These are phyloP conservation scores for Cebuella pygmaea DNA, from an alignment of 2,797 vertebrate genomes.

Conservation along the genomic window DNA sequence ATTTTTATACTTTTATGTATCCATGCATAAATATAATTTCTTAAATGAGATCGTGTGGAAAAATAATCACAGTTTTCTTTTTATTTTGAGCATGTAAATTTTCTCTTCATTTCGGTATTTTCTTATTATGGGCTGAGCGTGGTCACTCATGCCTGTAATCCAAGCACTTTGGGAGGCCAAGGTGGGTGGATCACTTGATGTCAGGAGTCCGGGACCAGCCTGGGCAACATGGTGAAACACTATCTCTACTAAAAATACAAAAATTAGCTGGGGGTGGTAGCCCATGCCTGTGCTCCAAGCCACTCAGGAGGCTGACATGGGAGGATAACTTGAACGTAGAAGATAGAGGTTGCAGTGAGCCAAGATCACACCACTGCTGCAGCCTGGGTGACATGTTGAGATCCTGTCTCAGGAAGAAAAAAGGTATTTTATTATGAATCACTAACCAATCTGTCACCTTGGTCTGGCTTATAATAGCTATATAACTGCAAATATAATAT, in stretches of 20 bases:
- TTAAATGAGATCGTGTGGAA: neutral
- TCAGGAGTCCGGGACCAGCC: neutral
- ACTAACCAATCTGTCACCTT: neutral
- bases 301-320: neutral
- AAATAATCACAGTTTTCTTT: neutral
- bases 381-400: neutral
- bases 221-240: neutral
- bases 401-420: neutral
- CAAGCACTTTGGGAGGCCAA: neutral
- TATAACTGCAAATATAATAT: neutral
- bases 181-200: neutral
- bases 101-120: slow-evolving; percentile 29
- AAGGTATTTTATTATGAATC: slow-evolving; percentile 25
- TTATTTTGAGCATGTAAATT: neutral
- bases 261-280: neutral
- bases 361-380: too few species aligned
- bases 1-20: neutral
- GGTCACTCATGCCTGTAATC: neutral
- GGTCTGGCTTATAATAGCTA: neutral
- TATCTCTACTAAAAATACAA: neutral
- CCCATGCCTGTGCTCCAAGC: neutral
- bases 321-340: neutral
- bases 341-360: too few species aligned
- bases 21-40: neutral
- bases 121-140: neutral